Base-by-base conservation (phyloP, 2,113 vertebrate species). In the Platysteira castanea region DNA sequence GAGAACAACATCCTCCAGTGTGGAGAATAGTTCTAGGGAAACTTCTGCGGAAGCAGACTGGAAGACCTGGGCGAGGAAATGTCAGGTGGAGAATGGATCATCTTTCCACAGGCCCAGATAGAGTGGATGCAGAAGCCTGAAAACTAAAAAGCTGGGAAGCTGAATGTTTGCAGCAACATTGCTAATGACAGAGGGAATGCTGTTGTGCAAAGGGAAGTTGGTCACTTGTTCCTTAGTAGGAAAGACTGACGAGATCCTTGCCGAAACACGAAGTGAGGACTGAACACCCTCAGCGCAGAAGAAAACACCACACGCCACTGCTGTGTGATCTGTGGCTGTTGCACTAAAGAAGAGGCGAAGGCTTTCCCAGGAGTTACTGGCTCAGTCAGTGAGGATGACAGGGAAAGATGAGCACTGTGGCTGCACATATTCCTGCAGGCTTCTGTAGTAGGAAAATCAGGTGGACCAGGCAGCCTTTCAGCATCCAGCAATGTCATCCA, bases 281-380 rank as follows among this genome's bases (percentile, higher is more conserved):
- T 1, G 0, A 47, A 7, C 0, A 0, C 19, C 15, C 1, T 7
- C 53, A 23, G 21, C 15, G 23, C 0, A 2, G 63, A 76, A 86
- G 44, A 47, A 63, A 83, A 57, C 46, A 24, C 41, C 28, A 5
- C 17, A 9, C 1, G 0, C 12, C 11, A 30, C 17, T 17, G n/a
- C 52, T 59, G 26, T 0, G 5, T 15, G 42, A 9, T 10, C 21
- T 54, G 31, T 8, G 42, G 19, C 60, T 74, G 3, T 33, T 59
- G n/a, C 39, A 19, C 33, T 9, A 15, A 26, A 35, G 69, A 35
- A 37, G 37, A 46, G 47, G 12, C 1, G 11, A 71, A 75, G 42
- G 61, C 33, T 78, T 67, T 76, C 53, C 35, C 21, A 35, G 53
- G 26, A 28, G 15, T 35, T 46, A 14, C 30, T 60, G 65, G 22